A percentile compares a stretch with the other conserved stretches of the same genome.
Evolutionary conservation across 92 coral and sea anemone genomes (phyloP).

Genomic region (Isaurus tuberculatus): DNA sequence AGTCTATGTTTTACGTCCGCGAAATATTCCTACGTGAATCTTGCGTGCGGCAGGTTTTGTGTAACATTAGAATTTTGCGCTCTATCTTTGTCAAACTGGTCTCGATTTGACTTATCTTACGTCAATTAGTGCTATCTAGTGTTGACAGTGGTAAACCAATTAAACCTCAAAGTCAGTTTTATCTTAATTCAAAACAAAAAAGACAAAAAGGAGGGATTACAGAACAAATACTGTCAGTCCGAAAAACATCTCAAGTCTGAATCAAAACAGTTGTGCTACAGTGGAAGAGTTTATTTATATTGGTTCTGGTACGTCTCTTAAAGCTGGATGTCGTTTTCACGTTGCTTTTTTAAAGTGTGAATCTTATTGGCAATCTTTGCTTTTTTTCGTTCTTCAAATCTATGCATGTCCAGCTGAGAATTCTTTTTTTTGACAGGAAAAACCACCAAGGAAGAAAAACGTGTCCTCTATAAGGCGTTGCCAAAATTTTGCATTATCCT

Average conservation of each 20-base stretch:
- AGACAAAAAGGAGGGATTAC: neutral
- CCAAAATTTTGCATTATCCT: too few relatives aligned
- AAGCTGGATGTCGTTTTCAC: neutral
- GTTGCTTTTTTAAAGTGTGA: conserved; percentile 13
- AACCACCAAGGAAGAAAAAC: neutral
- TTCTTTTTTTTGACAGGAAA: neutral
- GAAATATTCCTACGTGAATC: neutral
- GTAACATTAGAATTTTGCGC: neutral
- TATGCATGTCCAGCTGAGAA: neutral
- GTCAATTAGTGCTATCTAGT: conserved; percentile 43
- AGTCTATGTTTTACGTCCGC: neutral
- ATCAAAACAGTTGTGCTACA: too few relatives aligned
- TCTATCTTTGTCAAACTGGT: conserved; percentile 4
- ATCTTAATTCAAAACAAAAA: neutral
- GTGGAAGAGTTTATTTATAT: conserved; percentile 4
- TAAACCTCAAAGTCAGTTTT: conserved; percentile 29
- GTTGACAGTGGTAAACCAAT: conserved; percentile 50
- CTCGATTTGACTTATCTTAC: conserved; percentile 39
- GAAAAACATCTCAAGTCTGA: neutral
- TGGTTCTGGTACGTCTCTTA: neutral
- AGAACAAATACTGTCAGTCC: neutral
- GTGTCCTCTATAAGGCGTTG: too few relatives aligned
- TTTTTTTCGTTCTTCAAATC: too few relatives aligned
- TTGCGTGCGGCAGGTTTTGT: conserved; percentile 16
- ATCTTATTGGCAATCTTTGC: neutral